Evolutionary conservation across 1,140 invertebrate species (phyloP), one percentile per base, ranked within the genome.

Genomic region (Schlechtendalia chinensis): DNA sequence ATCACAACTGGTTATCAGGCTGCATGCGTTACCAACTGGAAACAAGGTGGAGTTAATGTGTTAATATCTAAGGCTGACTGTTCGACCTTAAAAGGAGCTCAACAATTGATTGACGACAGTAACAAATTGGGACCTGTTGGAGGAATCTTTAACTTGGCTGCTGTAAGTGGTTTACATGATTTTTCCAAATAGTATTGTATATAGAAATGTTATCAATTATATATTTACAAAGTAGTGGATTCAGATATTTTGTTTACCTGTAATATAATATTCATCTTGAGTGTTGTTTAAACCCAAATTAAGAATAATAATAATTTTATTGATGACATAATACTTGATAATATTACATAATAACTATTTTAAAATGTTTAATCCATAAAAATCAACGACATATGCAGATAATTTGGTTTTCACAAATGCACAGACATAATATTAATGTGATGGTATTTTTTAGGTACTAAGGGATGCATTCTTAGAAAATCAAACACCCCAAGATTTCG

Each of bases 141-240:
- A 74, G 97, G 95, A 81, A 92, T 99, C 65, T 98, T 98, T 87
- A 96, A 99, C 86, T 87, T 98, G 81, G 96, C 97, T 17, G 94
- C 91, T 83, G 94, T 96, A 80, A 86, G 84, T 83, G 29, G 8
- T 45, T 45, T 16, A 45, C 32, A 39, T 65, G 82, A 12, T 58
- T 1, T 58, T 58, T 58, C 24, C 8, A 39, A 39, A 39, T 39
- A 39, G 32, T 39, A n/a, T 39, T 8, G 8, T 39, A 3, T 39
- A 39, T 39, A n/a, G n/a, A n/a, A n/a, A n/a, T n/a, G n/a, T 39
- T 39, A 39, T 39, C 3, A 4, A 39, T 39, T 39, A 39, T 39
- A 39, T 39, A 39, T 39, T 39, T 39, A n/a, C n/a, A n/a, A n/a
- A n/a, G n/a, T n/a, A n/a, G n/a, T n/a, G n/a, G n/a, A n/a, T n/a